Evolutionary conservation across 1,140 invertebrate species (phyloP), one percentile per base, ranked within the genome.

Genomic region (Acyrthosiphon pisum): DNA sequence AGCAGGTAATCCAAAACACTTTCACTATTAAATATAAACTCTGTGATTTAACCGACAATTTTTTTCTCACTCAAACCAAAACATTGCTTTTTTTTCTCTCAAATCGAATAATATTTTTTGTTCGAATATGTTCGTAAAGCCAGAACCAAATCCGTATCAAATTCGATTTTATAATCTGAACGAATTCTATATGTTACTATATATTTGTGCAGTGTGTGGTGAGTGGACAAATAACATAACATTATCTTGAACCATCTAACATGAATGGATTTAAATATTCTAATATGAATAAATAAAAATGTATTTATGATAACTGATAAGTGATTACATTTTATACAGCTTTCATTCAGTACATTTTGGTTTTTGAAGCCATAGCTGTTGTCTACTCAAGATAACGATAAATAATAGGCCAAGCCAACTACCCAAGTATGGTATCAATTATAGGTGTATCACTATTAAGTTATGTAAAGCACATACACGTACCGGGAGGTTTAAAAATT

Each of bases 1-100:
- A 93, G 76, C 91, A 84, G 91, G 91, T 84, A 46, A 93, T 37
- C 91, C 76, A 35, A 93, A 93, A 93, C 81, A 53, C 91, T 93
- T 84, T 84, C 48, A 44, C 91, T 84, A 83, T 83, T 30, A 37
- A 41, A 90, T 30, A 41, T 18, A 60, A 30, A 50, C 23, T 84
- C 81, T 84, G 81, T 53, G 76, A 84, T 93, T 53, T 41, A 84
- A 93, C 91, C 48, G 76, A 93, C 68, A 22, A 11, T 35, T 26
- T 46, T 48, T 83, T 91, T 83, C 48, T 84, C 18, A 14, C 50
- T 84, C 22, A 30, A 56, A 35, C 68, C 41, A 6, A 83, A 53
- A 93, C n/a, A 84, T 30, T 56, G 53, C 53, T 91, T 83, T 91
- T 91, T 81, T 68, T 37, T 2, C 35, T 22, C 7, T 41, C 22